phyloP scores from a whole-genome alignment of 2,113 vertebrate genomes.

The Spermophilus dauricus region DNA sequence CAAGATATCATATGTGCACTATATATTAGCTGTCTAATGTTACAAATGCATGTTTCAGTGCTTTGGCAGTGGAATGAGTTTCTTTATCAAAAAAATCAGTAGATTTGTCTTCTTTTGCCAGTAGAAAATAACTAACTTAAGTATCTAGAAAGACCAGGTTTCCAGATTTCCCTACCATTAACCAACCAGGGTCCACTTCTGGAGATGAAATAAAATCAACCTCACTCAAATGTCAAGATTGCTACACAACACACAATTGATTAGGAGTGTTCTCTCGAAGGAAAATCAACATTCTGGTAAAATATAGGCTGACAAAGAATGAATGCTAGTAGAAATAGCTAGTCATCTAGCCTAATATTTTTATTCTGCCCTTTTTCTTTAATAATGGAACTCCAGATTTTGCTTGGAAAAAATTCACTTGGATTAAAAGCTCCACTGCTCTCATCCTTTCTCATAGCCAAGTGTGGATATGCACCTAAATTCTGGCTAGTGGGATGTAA shows the following conservation, averaged over 20 bases:
- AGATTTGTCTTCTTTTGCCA: neutral
- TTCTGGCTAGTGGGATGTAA: neutral
- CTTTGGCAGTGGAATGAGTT: neutral
- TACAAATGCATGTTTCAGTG: neutral
- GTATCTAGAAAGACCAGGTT: neutral
- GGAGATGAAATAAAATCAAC: neutral
- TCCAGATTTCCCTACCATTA: neutral
- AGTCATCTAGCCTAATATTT: neutral
- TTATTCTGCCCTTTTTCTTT: neutral
- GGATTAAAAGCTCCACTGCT: neutral
- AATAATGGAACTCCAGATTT: slow-evolving; percentile 4
- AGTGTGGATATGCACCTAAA: neutral
- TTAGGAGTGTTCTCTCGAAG: neutral
- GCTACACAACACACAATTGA: neutral
- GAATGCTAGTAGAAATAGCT: neutral
- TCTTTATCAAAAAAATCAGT: neutral
- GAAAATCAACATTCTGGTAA: neutral
- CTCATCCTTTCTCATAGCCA: neutral
- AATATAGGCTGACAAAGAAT: neutral
- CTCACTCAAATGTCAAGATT: neutral
- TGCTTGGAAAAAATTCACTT: neutral
- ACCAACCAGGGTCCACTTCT: neutral
- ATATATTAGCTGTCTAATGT: neutral
- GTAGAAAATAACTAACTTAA: slow-evolving; percentile 35
- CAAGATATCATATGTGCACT: too few species aligned